phyloP scores from a whole-genome alignment of 35 echinoderm and acorn worm species.

The Apostichopus japonicus region DNA sequence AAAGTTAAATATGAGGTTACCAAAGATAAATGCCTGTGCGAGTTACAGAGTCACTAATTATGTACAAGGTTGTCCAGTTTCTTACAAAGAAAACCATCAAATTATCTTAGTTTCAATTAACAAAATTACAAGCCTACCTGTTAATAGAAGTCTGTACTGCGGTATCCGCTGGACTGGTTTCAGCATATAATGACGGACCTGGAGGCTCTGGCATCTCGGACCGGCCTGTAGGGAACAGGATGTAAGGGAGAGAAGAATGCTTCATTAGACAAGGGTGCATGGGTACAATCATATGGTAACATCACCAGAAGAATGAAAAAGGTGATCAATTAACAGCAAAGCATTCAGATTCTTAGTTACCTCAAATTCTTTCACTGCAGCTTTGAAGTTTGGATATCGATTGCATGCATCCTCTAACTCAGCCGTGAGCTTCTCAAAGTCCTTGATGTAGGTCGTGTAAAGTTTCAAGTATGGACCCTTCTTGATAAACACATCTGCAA shows the following conservation, averaged over 20 bases:
- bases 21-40: background rate
- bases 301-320: background rate
- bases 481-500: constrained; percentile 88
- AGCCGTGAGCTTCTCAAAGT: constrained; percentile 83
- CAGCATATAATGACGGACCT: constrained; percentile 92
- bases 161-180: constrained; percentile 98
- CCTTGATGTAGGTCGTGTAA: constrained; percentile 81
- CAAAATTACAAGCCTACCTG: constrained; percentile 47
- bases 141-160: constrained; percentile 91
- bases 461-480: constrained; percentile 92
- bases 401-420: constrained; percentile 81
- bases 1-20: background rate
- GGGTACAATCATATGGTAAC: background rate
- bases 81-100: background rate
- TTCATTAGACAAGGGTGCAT: background rate
- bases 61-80: background rate
- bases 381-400: constrained; percentile 66
- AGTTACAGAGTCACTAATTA: background rate
- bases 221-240: constrained; percentile 64
- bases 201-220: constrained; percentile 71
- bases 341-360: background rate
- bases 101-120: too few species aligned
- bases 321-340: too few species aligned
- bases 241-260: background rate
- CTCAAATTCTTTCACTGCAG: constrained; percentile 88